A percentile compares a stretch with the other conserved stretches of the same genome.
Evolutionary conservation across 2,113 vertebrate species (phyloP).

Genomic region (Bettongia penicillata): DNA sequence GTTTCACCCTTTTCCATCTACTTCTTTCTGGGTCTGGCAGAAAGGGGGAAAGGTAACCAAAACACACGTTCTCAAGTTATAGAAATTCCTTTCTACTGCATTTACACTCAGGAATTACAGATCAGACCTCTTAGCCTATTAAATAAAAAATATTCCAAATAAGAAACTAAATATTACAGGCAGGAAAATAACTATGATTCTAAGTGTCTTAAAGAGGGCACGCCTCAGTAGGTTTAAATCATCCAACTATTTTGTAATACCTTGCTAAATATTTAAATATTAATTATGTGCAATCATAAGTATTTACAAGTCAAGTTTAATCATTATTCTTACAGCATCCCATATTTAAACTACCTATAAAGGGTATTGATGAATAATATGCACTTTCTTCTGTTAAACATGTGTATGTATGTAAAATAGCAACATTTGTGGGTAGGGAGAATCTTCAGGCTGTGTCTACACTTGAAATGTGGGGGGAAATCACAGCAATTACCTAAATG

Average conservation of each 20-base stretch:
- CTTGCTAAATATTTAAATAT: conserved; percentile 41
- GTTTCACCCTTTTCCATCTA: not conserved
- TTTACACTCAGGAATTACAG: conserved; percentile 46
- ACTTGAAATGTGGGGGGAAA: conserved; percentile 36
- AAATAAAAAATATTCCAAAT: conserved; percentile 1
- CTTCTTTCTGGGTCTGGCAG: not conserved
- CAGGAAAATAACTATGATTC: not conserved
- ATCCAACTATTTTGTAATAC: not conserved
- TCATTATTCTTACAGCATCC: conserved; percentile 44
- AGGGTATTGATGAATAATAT: not conserved
- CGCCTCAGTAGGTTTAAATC: not conserved
- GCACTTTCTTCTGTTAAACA: not conserved
- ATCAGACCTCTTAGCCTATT: not conserved
- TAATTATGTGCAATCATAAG: conserved; percentile 2
- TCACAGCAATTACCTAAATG: not conserved
- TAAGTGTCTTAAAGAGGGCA: conserved; percentile 12
- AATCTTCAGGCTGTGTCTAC: conserved; percentile 26
- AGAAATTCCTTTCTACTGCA: not conserved
- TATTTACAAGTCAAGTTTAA: not conserved
- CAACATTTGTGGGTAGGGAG: not conserved
- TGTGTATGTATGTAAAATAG: not conserved
- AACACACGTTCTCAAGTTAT: not conserved
- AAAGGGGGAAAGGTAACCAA: conserved; percentile 1
- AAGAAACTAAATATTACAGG: conserved; percentile 39
- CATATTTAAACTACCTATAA: not conserved